These are phyloP conservation scores for Scomber japonicus DNA, from an alignment of 2,113 vertebrate species.

Conservation along the genomic window DNA sequence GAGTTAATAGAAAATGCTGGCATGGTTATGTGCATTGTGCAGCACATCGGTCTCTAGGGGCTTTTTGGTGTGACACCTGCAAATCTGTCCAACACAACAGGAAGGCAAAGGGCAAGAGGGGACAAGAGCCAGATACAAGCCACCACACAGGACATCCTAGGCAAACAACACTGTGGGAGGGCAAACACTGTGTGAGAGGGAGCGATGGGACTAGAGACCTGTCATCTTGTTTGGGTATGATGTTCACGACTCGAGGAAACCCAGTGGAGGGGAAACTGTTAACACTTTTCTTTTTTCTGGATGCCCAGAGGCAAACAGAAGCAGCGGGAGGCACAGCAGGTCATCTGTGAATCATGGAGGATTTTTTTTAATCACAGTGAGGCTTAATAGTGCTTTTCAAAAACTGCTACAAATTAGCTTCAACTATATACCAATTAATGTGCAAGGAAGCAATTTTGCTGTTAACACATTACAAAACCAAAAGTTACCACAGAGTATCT, in stretches of 20 bases:
- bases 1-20: slow-evolving; percentile 29
- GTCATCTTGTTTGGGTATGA: slow-evolving; percentile 52
- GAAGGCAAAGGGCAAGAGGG: slow-evolving; percentile 58
- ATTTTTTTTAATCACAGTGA: neutral
- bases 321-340: slow-evolving; percentile 52
- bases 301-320: slow-evolving; percentile 48
- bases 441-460: slow-evolving; percentile 14
- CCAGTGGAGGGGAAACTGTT: slow-evolving; percentile 41
- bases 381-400: slow-evolving; percentile 5
- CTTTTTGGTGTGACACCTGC: slow-evolving; percentile 47
- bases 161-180: slow-evolving; percentile 60
- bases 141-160: slow-evolving; percentile 80
- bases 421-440: slow-evolving; percentile 25
- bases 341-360: slow-evolving; percentile 10
- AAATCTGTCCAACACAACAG: slow-evolving; percentile 63
- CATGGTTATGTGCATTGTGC: neutral
- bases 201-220: slow-evolving; percentile 13
- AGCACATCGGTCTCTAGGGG: slow-evolving; percentile 17
- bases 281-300: slow-evolving; percentile 39
- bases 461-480: slow-evolving; percentile 27
- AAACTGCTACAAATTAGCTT: slow-evolving; percentile 6
- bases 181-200: slow-evolving; percentile 7
- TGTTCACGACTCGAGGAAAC: slow-evolving; percentile 37
- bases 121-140: slow-evolving; percentile 60
- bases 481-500: slow-evolving; percentile 8